Conservation (phyloP, 2,888 invertebrate genomes). For the Sicus ferrugineus region DNA sequence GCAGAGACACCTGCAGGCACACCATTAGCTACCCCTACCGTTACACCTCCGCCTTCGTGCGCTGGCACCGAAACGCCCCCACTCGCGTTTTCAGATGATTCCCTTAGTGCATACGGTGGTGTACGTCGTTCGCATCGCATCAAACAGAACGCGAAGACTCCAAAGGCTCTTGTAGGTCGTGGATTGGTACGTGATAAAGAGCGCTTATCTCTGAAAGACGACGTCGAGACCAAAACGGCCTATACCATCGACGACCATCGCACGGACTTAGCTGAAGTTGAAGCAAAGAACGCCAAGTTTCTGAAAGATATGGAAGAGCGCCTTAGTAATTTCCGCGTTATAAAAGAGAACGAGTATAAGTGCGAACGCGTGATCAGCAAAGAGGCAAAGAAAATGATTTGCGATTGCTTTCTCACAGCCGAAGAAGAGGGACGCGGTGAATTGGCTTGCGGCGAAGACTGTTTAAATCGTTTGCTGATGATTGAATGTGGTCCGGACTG, state of each 20-base stretch:
- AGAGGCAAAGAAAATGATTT: slow-evolving; percentile 92
- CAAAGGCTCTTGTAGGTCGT: slow-evolving; percentile 67
- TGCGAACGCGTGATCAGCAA: slow-evolving; percentile 85
- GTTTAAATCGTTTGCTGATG: slow-evolving; percentile 95
- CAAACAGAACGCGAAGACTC: slow-evolving; percentile 72
- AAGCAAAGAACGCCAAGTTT: slow-evolving; percentile 59
- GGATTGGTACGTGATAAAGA: slow-evolving; percentile 71
- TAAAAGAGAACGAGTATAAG: slow-evolving; percentile 87
- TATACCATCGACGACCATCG: slow-evolving; percentile 61
- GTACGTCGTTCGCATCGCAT: slow-evolving; percentile 79
- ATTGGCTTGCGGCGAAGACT: slow-evolving; percentile 92
- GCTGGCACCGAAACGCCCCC: slow-evolving; percentile 6
- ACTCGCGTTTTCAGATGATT: slow-evolving; percentile 33
- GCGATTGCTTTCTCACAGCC: slow-evolving; percentile 91
- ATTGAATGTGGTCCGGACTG: slow-evolving; percentile 96
- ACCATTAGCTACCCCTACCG: slow-evolving; percentile 45
- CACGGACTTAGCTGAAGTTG: slow-evolving; percentile 56
- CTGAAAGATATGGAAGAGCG: slow-evolving; percentile 64
- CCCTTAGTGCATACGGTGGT: slow-evolving; percentile 49
- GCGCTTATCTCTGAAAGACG: slow-evolving; percentile 53
- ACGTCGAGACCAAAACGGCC: slow-evolving; percentile 57
- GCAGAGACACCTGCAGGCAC: slow-evolving; percentile 54
- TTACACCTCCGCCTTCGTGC: slow-evolving; percentile 47
- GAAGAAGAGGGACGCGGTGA: slow-evolving; percentile 87
- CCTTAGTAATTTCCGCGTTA: slow-evolving; percentile 79